Conservation (phyloP, 2,113 vertebrate species). For the Sinocyclocheilus maitianheensis region DNA sequence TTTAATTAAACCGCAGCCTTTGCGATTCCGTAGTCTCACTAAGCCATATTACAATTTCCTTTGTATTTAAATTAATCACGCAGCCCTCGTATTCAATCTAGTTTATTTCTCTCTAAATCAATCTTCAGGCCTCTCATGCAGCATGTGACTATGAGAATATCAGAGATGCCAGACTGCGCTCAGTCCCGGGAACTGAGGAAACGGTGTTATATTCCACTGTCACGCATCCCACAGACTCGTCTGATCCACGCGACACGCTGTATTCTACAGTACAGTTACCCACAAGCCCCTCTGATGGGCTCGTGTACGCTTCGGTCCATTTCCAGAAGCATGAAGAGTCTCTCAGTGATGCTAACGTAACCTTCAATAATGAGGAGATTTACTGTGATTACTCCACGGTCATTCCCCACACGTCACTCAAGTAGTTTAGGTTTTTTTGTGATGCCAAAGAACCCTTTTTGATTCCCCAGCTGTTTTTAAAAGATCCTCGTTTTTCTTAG, state of each 20-base stretch:
- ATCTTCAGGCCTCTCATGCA: neutral
- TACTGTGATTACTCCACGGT: neutral
- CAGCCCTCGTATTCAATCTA: neutral
- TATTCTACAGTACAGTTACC: neutral
- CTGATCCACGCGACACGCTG: neutral
- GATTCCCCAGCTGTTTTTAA: too few species aligned
- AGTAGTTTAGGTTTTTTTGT: neutral
- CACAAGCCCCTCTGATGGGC: neutral
- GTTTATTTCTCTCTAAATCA: neutral
- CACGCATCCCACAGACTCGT: neutral
- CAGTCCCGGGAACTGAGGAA: neutral
- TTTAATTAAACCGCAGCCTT: too few species aligned
- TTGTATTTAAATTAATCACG: neutral
- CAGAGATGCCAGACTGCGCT: neutral
- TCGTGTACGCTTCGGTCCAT: neutral
- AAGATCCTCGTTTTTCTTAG: too few species aligned
- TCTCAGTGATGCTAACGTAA: neutral
- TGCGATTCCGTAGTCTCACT: too few species aligned
- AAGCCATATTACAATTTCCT: neutral
- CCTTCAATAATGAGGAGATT: neutral
- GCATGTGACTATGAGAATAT: conserved; percentile 22
- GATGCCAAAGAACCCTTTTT: too few species aligned
- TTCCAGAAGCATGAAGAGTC: conserved; percentile 10
- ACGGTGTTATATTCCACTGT: neutral
- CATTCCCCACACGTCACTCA: neutral